phyloP scores from a whole-genome alignment of 2,888 invertebrate species.

The Argyra leucocephala region DNA sequence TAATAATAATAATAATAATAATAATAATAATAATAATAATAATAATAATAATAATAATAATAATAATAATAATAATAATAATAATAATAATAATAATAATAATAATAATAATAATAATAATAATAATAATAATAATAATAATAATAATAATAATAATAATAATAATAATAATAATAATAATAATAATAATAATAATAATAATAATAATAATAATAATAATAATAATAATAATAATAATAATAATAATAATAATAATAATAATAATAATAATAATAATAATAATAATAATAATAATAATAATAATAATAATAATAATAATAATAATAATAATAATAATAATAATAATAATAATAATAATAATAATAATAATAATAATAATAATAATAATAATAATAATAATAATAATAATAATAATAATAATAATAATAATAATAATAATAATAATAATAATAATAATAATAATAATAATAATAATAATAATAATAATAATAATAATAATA shows the following conservation, averaged over 20 bases:
- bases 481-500: neutral
- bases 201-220: conserved; percentile 6
- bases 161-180: neutral
- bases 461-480: neutral
- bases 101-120: neutral
- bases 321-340: neutral
- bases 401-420: too few species aligned
- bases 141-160: conserved; percentile 6
- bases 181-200: conserved; percentile 3
- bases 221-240: conserved; percentile 6
- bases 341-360: neutral
- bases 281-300: neutral
- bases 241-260: neutral
- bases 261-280: neutral
- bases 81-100: conserved; percentile 5
- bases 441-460: neutral
- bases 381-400: neutral
- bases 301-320: neutral
- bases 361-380: neutral
- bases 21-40: conserved; percentile 2
- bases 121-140: conserved; percentile 6
- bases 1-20: neutral
- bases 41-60: conserved; percentile 2
- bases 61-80: neutral
- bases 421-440: neutral